Base-by-base conservation (phyloP, 2,888 invertebrate species). In the Mesoligia furuncula region DNA sequence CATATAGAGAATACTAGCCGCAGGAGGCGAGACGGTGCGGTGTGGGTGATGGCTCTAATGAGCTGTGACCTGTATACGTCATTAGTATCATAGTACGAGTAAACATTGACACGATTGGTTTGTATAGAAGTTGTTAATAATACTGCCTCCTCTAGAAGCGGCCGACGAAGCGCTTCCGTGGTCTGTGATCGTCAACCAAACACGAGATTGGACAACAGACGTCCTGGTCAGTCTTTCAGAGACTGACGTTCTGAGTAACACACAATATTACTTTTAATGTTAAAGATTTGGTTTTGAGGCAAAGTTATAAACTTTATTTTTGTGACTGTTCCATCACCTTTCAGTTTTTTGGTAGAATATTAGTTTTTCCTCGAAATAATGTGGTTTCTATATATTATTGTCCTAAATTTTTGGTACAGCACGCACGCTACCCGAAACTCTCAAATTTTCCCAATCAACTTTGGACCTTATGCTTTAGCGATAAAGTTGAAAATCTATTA, bases 321-420 rank as follows among this genome's bases (percentile, higher is more conserved):
- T 54, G 9, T 0, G 27, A 61, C 81, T 59, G 83, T 75, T 66
- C 11, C 85, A 83, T 75, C 75, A 80, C 20, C 0, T 13, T 17
- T 45, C 0, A 8, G 5, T 2, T 2, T n/a, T 39, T 6, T 75
- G 2, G 11, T 17, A 27, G 8, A 36, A 42, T 36, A 36, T 3
- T 9, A 45, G 64, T 0, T 77, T 11, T 31, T 17, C 0, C 7
- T 72, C 6, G 20, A 20, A 42, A 51, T 20, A 36, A 15, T 0
- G 6, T 20, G 9, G 17, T 31, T 9, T n/a, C 9, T n/a, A 8
- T 39, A 1, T 13, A 39, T 74, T 45, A 2, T 48, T 27, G 2
- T 68, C n/a, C 2, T 13, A 48, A 7, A 36, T 36, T 72, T 11
- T 51, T n/a, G 36, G 7, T 45, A 31, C 20, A 45, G n/a, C n/a